Evolutionary conservation across 2,113 vertebrate species (phyloP).

Genomic region (Isurus oxyrinchus): DNA sequence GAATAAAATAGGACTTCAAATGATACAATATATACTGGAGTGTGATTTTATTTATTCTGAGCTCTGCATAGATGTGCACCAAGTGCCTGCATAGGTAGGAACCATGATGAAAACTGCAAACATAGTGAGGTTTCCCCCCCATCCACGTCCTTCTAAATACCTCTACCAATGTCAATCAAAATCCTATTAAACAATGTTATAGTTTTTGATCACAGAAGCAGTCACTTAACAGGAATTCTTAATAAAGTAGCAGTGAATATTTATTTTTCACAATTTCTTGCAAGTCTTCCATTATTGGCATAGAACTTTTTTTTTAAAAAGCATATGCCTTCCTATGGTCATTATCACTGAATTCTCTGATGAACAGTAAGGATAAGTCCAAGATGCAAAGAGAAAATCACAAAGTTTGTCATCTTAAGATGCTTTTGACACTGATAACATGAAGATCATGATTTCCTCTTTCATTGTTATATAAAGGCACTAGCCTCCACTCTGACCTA

Average conservation of each 20-base stretch:
- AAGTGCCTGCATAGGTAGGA: neutral
- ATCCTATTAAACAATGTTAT: neutral
- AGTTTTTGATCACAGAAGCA: neutral
- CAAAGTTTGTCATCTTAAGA: neutral
- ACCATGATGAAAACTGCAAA: neutral
- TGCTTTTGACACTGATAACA: neutral
- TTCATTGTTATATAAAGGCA: neutral
- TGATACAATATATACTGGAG: neutral
- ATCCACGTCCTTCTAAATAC: neutral
- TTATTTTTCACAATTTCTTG: neutral
- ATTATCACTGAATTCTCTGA: neutral
- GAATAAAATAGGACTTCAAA: conserved; percentile 12
- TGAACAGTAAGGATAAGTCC: neutral
- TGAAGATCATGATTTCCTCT: neutral
- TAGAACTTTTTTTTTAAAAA: neutral
- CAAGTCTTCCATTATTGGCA: neutral
- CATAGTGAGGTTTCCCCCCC: neutral
- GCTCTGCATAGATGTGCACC: conserved; percentile 2
- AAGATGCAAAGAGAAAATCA: neutral
- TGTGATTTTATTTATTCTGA: neutral
- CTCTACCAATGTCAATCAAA: neutral
- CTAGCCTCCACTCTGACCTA: no score
- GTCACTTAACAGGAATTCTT: neutral
- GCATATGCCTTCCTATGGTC: neutral
- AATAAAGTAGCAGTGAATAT: neutral